Evolutionary conservation across 2,797 vertebrate genomes (phyloP).

Genomic region (Lepus townsendii): DNA sequence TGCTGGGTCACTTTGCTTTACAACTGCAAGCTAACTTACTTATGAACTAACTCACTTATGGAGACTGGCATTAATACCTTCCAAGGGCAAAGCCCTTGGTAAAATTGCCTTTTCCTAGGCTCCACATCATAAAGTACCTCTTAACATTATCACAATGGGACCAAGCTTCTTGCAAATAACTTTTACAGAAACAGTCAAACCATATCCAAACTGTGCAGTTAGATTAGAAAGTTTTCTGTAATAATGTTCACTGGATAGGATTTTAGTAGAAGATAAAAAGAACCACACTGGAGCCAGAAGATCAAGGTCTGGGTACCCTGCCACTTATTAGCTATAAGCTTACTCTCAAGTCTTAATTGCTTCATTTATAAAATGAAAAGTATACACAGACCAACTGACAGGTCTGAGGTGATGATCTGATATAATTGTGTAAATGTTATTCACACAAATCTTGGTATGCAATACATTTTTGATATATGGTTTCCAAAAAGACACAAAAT

Average conservation of each 20-base stretch:
- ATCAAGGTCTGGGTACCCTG: slow-evolving; percentile 14
- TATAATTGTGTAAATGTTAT: neutral
- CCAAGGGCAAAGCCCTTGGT: neutral
- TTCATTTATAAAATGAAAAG: slow-evolving; percentile 40
- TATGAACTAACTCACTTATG: neutral
- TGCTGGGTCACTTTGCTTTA: neutral
- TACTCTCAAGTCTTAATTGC: neutral
- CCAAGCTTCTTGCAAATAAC: neutral
- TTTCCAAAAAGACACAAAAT: slow-evolving; percentile 40
- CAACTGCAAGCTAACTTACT: neutral
- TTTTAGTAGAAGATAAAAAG: slow-evolving; percentile 44
- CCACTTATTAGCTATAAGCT: neutral
- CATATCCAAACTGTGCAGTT: neutral
- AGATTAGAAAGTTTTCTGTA: slow-evolving; percentile 15
- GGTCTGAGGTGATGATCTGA: neutral
- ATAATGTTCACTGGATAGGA: neutral
- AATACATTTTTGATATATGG: slow-evolving; percentile 1
- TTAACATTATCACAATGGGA: neutral
- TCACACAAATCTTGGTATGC: neutral
- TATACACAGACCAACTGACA: neutral
- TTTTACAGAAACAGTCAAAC: neutral
- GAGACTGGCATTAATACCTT: neutral
- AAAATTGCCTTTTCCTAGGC: neutral
- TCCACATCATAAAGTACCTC: neutral
- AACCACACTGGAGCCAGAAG: slow-evolving; percentile 16